Evolutionary conservation across 1,140 invertebrate genomes (phyloP), one percentile per base, ranked within the genome.

Genomic region (Galleria mellonella): DNA sequence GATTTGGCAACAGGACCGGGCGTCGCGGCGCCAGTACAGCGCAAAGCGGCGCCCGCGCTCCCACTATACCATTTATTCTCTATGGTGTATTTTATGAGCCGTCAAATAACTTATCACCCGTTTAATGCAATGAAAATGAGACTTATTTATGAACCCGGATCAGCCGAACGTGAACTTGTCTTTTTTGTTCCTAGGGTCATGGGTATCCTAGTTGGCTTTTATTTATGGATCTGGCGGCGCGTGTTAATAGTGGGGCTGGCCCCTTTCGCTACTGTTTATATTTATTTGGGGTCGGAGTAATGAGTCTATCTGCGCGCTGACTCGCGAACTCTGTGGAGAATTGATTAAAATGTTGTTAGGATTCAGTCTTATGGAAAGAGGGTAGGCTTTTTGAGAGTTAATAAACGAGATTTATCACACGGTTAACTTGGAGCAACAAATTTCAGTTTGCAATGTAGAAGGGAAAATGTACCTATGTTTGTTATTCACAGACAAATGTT

Each of bases 271-370:
- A 74, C 73, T 81, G 78, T 83, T 83, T 83, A 77, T 83, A 72
- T 83, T 79, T 83, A 78, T 83, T 79, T 81, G 76, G 76, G 76
- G 76, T 77, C 62, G 60, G 42, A 59, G 66, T 83, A 83, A 83
- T 83, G 73, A 81, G 70, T 74, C 72, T 81, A 74, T 81, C 74
- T 77, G 62, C 66, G 73, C 79, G 75, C 61, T 83, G 78, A 83
- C 73, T 83, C 75, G 79, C 75, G 66, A 77, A 79, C 70, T 72
- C 70, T 82, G 77, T 72, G 70, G 72, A 81, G 73, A 81, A 83
- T 83, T 79, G 78, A 83, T 78, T 78, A 77, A 79, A 83, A 83
- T 69, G 69, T 78, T 74, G 72, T 83, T 79, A 77, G 31, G 72
- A 60, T 62, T 62, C 74, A 75, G 71, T 79, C 69, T 71, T 57